Conservation (phyloP, 2,113 vertebrate species). For the Oreotragus oreotragus region DNA sequence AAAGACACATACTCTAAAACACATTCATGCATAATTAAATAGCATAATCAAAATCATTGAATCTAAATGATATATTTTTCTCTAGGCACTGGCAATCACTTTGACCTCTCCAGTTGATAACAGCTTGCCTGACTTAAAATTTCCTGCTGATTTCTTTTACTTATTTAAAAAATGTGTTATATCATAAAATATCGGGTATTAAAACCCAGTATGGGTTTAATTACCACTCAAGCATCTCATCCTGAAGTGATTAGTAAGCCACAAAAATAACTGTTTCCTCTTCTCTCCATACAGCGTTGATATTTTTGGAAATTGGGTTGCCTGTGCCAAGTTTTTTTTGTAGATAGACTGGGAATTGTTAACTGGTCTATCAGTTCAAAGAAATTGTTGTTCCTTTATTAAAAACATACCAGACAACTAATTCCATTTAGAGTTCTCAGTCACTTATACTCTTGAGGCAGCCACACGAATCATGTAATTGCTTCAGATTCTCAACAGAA, state of each 20-base stretch:
- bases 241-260: constrained; percentile 58
- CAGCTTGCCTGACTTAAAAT: background rate
- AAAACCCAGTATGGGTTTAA: constrained; percentile 21
- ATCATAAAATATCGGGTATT: constrained; percentile 37
- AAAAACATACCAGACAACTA: constrained; percentile 34
- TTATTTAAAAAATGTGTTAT: constrained; percentile 41
- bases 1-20: background rate
- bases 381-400: constrained; percentile 55
- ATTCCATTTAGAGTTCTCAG: constrained; percentile 54
- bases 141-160: constrained; percentile 25
- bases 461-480: background rate
- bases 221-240: constrained; percentile 46
- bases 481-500: constrained; percentile 36
- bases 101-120: constrained; percentile 10
- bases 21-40: background rate
- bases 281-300: background rate
- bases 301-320: constrained; percentile 59
- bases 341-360: constrained; percentile 50
- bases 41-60: background rate
- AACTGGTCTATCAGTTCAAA: constrained; percentile 45
- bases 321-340: constrained; percentile 50
- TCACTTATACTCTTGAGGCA: constrained; percentile 41
- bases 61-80: background rate
- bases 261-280: constrained; percentile 31
- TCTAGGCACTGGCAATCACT: background rate